Evolutionary conservation across 2,797 vertebrate genomes (phyloP), one percentile per base, ranked within the genome.

Genomic region (Poliocrania exsul): DNA sequence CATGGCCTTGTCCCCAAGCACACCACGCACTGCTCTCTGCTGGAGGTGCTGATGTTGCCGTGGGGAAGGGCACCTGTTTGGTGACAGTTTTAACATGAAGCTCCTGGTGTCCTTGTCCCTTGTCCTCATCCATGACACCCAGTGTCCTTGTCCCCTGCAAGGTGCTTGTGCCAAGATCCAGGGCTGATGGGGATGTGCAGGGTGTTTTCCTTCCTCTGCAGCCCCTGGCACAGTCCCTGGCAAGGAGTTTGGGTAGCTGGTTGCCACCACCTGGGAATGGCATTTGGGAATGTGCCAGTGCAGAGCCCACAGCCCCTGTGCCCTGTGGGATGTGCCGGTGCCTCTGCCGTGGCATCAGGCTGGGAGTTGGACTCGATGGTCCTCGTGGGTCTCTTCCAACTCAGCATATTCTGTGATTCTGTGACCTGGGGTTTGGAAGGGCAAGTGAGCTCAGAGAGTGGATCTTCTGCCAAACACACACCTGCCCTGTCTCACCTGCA

Each of bases 1-100:
- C n/a, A 3, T 0, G 50, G 49, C 38, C 25, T 0, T 0, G 0
- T 60, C 50, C 49, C 47, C 1, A 7, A 25, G 56, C 47, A 47
- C 53, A 28, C 42, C 40, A 4, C 71, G 10, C 3, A 0, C 51
- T 61, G 49, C 74, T 38, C 65, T 1, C 9, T 40, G 38, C 74
- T 40, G 82, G 11, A 60, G 23, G n/a, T 56, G 82, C 74, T n/a
- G 25, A 1, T 4, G 67, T 24, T 28, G 46, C 60, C 2, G 0
- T 2, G 3, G 46, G 23, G 16, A 73, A 58, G 37, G 54, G 11
- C 31, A 11, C 38, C 42, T 15, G 3, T 23, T 35, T 7, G n/a
- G n/a, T 16, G 62, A 17, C 2, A 12, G 3, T 53, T 73, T 57
- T 33, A 53, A 28, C 0, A 0, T 5, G 50, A 65, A 9, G 3